Evolutionary conservation across 2,888 invertebrate genomes (phyloP).

Genomic region (Erynnis tages): DNA sequence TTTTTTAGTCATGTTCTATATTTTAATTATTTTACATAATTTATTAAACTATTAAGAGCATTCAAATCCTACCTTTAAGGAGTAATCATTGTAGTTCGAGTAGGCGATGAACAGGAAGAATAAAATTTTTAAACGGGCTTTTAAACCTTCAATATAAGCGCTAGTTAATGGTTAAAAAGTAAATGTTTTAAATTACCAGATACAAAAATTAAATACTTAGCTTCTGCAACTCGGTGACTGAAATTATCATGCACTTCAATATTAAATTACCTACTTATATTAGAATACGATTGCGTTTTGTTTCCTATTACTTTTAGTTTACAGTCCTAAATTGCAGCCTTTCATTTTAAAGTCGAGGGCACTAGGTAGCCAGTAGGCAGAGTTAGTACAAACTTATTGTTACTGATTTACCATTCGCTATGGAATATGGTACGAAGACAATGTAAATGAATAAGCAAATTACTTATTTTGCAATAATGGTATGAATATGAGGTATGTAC

Average conservation of each 20-base stretch:
- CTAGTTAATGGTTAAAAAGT: no score
- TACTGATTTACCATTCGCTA: constrained; percentile 3
- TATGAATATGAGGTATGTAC: no score
- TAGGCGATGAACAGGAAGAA: no score
- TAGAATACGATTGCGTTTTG: neutral
- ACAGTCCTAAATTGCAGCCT: constrained; percentile 8
- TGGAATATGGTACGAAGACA: neutral
- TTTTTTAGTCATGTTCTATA: no score
- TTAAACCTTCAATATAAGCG: no score
- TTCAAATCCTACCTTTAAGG: no score
- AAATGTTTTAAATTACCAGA: no score
- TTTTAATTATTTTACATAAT: no score
- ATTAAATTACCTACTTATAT: neutral
- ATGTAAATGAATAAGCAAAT: neutral
- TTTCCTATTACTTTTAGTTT: constrained; percentile 8
- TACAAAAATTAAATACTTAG: no score
- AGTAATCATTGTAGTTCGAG: no score
- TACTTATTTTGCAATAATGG: neutral
- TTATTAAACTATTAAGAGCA: no score
- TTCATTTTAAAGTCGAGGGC: constrained; percentile 14
- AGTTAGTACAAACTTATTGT: neutral
- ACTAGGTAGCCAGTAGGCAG: neutral
- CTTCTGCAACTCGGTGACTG: neutral
- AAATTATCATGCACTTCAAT: neutral
- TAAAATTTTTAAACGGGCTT: no score